Conservation (phyloP, 2,797 vertebrate species). For the Hemitrygon akajei region DNA sequence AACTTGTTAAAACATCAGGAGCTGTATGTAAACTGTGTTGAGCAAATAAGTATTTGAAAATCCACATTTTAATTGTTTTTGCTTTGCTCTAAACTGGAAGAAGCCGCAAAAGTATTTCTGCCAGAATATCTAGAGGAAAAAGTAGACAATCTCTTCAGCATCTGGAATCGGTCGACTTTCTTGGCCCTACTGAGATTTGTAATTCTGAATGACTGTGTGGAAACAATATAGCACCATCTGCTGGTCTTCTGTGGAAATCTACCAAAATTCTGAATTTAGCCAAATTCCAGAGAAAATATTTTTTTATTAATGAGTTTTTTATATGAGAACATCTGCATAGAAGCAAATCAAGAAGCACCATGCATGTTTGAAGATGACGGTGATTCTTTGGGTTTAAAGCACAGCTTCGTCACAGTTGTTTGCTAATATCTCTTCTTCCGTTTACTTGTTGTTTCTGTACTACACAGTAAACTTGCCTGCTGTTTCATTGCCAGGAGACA, state of each 20-base stretch:
- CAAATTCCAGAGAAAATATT: not conserved
- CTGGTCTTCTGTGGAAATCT: slow-evolving; percentile 21
- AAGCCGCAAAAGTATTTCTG: not conserved
- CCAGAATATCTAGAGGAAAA: not conserved
- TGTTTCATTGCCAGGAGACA: not conserved
- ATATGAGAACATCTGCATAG: not conserved
- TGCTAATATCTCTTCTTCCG: not conserved
- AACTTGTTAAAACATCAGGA: not conserved
- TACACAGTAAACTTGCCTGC: not conserved
- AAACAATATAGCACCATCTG: slow-evolving; percentile 31
- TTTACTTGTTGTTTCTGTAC: not conserved
- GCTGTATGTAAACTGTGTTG: not conserved
- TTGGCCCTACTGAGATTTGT: not conserved
- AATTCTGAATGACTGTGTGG: not conserved
- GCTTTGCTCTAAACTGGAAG: slow-evolving; percentile 11
- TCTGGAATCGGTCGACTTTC: slow-evolving; percentile 18
- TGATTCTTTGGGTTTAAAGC: not conserved
- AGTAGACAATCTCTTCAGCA: not conserved
- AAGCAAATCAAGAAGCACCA: no score
- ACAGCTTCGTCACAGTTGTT: not conserved
- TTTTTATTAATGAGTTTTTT: not conserved
- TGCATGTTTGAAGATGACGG: not conserved
- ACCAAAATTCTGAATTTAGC: not conserved
- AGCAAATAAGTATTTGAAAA: not conserved
- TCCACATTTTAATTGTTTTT: not conserved